phyloP scores from a whole-genome alignment of 1,140 invertebrate species.

The Orius laevigatus region DNA sequence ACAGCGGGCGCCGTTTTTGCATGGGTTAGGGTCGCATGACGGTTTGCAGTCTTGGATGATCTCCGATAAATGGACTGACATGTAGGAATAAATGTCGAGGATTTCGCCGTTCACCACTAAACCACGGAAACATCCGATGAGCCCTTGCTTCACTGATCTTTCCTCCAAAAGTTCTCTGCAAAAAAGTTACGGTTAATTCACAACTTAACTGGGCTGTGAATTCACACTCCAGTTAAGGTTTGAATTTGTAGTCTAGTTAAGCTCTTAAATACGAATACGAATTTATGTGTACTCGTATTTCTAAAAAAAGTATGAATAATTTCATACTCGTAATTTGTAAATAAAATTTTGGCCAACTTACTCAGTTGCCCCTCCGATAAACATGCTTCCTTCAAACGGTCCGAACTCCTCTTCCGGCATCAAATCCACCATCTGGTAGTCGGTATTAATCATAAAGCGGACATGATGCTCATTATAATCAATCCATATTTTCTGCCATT shows the following conservation, averaged over 20 bases:
- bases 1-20: slow-evolving; percentile 76
- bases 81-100: slow-evolving; percentile 78
- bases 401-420: slow-evolving; percentile 73
- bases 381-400: slow-evolving; percentile 82
- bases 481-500: slow-evolving; percentile 92
- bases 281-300: too few species aligned
- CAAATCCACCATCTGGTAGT: slow-evolving; percentile 72
- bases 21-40: slow-evolving; percentile 84
- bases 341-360: slow-evolving; percentile 33
- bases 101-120: slow-evolving; percentile 81
- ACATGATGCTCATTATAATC: slow-evolving; percentile 87
- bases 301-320: too few species aligned
- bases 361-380: slow-evolving; percentile 78
- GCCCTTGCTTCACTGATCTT: slow-evolving; percentile 64
- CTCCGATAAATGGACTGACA: slow-evolving; percentile 78
- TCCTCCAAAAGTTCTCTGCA: slow-evolving; percentile 55
- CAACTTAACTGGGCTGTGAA: too few species aligned
- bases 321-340: too few species aligned
- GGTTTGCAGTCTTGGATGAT: slow-evolving; percentile 86
- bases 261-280: too few species aligned
- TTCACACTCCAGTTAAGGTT: too few species aligned
- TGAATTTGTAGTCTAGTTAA: too few species aligned
- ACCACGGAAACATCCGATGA: slow-evolving; percentile 85
- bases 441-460: slow-evolving; percentile 75
- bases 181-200: slow-evolving; percentile 16